Base-by-base conservation (phyloP, 1,140 invertebrate species). In the Nasonia longicornis region DNA sequence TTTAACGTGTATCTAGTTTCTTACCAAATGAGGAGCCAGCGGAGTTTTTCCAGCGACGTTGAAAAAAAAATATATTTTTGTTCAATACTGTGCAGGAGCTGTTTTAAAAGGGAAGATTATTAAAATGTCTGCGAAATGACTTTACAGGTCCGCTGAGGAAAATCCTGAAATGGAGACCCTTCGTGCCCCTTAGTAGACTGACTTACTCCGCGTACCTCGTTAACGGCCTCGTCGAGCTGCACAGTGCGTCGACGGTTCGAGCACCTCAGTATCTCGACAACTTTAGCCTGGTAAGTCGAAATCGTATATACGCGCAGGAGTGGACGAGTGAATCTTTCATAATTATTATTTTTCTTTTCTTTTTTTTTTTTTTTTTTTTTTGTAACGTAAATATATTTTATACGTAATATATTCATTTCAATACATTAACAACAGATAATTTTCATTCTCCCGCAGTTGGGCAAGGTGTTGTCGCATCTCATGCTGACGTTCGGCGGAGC, bases 131-230 rank as follows among this genome's bases (percentile, higher is more conserved):
- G 29, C 29, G 31, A 78, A 48, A 69, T 67, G 1, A 12, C 29
- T 31, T 26, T 52, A 45, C 82, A 91, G 94, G 93, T 74, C 87
- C 92, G 14, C 84, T 94, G 20, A 92, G 92, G 64, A 93, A 92
- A 83, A 90, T 95, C 81, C 88, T 95, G 29, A 93, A 92, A 2
- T 94, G 93, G 93, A 91, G 92, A 85, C 92, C 93, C 83, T 92
- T 94, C 75, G 92, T 93, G 3, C 93, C 94, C 26, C 89, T 95
- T 63, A 93, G 93, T 77, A 91, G 94, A 82, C 88, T 95, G 74
- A 93, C 93, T n/a, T 95, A 94, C 86, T 94, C 93, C 79, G 94
- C 94, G 71, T 95, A 95, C 86, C 91, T 95, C 42, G 92, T 94
- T 10, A 95, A 95, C 85, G 94, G 94, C 3, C 89, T 94, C 31